These are phyloP conservation scores for Myopa tessellatipennis DNA, from an alignment of 2,888 invertebrate genomes.

Conservation along the genomic window DNA sequence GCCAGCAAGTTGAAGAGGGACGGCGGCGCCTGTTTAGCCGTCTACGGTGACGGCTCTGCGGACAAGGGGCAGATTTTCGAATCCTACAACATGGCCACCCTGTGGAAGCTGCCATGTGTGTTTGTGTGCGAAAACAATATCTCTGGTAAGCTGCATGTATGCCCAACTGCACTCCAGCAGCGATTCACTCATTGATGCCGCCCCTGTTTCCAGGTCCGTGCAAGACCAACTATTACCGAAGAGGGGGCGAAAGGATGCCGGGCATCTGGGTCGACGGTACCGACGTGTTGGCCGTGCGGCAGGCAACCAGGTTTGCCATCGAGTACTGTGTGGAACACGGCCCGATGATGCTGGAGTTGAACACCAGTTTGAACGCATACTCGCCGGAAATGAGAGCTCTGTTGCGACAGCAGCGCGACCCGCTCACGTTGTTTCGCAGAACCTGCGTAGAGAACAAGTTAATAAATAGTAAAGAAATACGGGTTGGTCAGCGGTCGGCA, in stretches of 20 bases:
- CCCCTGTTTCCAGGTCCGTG: background rate
- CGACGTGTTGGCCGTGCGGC: conserved; percentile 83
- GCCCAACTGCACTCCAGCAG: background rate
- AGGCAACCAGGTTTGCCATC: conserved; percentile 84
- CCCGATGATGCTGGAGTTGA: conserved; percentile 91
- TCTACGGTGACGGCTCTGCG: conserved; percentile 95
- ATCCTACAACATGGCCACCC: conserved; percentile 93
- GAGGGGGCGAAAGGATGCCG: conserved; percentile 81
- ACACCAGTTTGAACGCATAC: conserved; percentile 70
- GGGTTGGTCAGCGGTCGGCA: conserved; percentile 72
- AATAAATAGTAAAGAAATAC: conserved; percentile 85
- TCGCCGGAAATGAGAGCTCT: too few relatives aligned
- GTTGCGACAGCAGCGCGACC: conserved; percentile 87
- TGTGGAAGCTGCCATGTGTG: conserved; percentile 92
- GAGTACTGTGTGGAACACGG: conserved; percentile 70
- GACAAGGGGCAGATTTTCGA: conserved; percentile 95
- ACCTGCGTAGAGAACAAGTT: conserved; percentile 70
- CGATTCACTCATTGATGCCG: background rate
- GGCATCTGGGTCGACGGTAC: conserved; percentile 88
- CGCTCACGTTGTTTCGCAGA: conserved; percentile 93
- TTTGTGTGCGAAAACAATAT: conserved; percentile 99
- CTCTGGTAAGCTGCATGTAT: conserved; percentile 74
- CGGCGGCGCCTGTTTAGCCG: conserved; percentile 85
- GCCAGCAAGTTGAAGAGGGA: conserved; percentile 89
- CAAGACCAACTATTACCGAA: background rate